Base-by-base conservation (phyloP, 2,888 invertebrate species). In the Celastrina argiolus region DNA sequence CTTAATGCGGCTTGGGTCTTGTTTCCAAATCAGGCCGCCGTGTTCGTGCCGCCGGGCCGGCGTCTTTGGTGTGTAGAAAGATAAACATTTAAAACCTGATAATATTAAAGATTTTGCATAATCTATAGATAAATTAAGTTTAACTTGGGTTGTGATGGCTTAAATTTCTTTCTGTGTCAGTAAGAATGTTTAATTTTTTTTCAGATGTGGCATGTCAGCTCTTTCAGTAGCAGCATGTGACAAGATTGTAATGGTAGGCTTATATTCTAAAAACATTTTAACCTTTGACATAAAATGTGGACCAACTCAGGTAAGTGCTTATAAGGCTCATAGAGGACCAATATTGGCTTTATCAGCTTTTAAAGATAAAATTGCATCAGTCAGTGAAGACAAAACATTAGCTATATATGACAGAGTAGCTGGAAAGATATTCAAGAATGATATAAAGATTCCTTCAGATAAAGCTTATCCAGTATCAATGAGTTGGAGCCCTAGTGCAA, bases 321-420 rank as follows among this genome's bases (percentile, higher is more conserved):
- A 92, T 74, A 85, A 87, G 73, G 82, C 92, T 4, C 93, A 93
- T 74, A 87, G 80, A 73, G 88, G 92, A 5, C 91, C 93, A 22
- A 91, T 93, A 1, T 79, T 93, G 70, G 86, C 82, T 56, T 76
- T 88, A 14, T 79, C 82, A 64, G 76, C 81, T 67, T 78, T 77
- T 69, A 81, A 84, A n/a, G 82, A 92, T 70, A 87, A 91, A 75
- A 81, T 93, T 68, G 88, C 93, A 42, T 93, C 93, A 22, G 86
- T 92, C 1, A 93, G 93, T 71, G 93, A 93, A 73, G 93, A 93
- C 70, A 92, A 85, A 78, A 92, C 92, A 3, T 81, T 93, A 69
- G 89, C 92, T 36, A 78, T 93, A 42, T 93, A 90, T 87, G 93
- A 94, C 75, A 87, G 85, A 76, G 87, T 88, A 64, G 91, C 92